Evolutionary conservation across 2,113 vertebrate species (phyloP).

Genomic region (Gavialis gangeticus): DNA sequence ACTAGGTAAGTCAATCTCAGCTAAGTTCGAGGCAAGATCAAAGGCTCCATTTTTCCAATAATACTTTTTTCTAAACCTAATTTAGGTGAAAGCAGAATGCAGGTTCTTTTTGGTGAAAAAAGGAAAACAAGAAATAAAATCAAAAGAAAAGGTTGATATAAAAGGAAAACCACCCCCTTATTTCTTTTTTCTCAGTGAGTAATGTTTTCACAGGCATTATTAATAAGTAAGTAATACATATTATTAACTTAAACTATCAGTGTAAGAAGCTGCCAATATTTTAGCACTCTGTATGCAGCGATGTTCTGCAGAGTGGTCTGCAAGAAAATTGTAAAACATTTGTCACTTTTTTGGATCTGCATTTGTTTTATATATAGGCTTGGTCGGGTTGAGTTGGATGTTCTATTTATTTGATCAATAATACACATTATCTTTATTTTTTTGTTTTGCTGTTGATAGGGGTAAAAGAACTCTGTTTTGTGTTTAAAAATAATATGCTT

Average conservation of each 20-base stretch:
- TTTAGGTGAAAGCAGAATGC: slow-evolving; percentile 4
- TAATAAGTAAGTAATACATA: background rate
- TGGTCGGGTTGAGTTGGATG: background rate
- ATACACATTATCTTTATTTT: background rate
- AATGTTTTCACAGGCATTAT: background rate
- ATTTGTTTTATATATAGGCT: background rate
- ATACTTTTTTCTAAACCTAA: background rate
- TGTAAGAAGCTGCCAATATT: background rate
- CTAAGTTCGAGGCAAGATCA: slow-evolving; percentile 1
- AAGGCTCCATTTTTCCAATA: background rate
- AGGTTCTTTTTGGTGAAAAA: background rate
- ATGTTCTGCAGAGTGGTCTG: background rate
- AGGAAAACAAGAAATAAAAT: background rate
- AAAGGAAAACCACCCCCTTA: background rate
- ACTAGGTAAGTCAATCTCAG: background rate
- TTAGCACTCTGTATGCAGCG: background rate
- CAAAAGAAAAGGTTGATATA: background rate
- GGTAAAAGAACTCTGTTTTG: background rate
- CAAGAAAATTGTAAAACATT: background rate
- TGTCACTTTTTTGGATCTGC: background rate
- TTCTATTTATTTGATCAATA: background rate
- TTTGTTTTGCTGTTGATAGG: background rate
- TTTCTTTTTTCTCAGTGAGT: background rate
- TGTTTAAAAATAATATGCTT: background rate
- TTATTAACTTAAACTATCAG: background rate